Evolutionary conservation across 2,113 vertebrate genomes (phyloP), one percentile per base, ranked within the genome.

Genomic region (Psittacula cyanocephala): DNA sequence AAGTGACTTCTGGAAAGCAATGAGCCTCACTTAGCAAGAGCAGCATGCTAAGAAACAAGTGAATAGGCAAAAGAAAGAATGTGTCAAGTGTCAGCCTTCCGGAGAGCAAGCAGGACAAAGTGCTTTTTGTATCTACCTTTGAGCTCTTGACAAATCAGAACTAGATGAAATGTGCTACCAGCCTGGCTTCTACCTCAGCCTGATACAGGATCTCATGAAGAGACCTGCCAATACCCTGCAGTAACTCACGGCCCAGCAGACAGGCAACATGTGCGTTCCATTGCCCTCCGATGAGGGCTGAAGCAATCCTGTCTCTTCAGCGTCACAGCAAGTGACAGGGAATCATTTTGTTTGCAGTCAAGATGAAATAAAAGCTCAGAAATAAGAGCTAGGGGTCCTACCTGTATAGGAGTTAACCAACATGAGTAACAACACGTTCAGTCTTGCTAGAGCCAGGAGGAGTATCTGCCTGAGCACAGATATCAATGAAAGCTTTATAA

Each of bases 111-210:
- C 57, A 43, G 81, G 62, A 96, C 96, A 96, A 95, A 93, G 89
- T n/a, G 65, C 65, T 92, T 92, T 95, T 89, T 95, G 95, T 97
- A 72, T 44, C 50, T 75, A 63, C 52, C 62, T 68, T 50, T 20
- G 44, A 92, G 77, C 86, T 87, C 83, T 63, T 60, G 44, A 92
- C 89, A 87, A 91, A 92, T 87, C 89, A 55, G 47, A 91, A 81
- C 8, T 8, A 91, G 94, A 95, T 92, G 60, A 91, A 91, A 33
- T 72, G 81, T 53, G 83, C 81, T 89, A 47, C 74, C 84, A 89
- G 74, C 31, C 69, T 0, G 19, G 31, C 77, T 77, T 20, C 28
- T 39, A 23, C 60, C 77, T 64, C 37, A 27, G 69, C 5, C 43
- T 4, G 95, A 63, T 7, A 47, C 17, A 8, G 1, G 74, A 93